Evolutionary conservation across 1,140 invertebrate species (phyloP).

Genomic region (Zaprionus capensis): DNA sequence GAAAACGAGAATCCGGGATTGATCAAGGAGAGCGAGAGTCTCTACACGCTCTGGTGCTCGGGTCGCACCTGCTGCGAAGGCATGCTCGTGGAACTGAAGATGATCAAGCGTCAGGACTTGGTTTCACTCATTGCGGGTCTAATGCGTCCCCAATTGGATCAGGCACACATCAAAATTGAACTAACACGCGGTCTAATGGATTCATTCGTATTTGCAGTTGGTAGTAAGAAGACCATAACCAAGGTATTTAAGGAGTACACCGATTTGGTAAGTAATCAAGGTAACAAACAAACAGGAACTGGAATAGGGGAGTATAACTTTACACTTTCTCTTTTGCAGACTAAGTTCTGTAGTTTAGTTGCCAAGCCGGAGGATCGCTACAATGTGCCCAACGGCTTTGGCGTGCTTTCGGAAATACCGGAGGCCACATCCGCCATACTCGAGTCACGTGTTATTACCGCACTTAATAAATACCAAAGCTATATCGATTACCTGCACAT

Average conservation of each 20-base stretch:
- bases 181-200: slow-evolving; percentile 96
- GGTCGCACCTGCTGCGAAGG: slow-evolving; percentile 97
- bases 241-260: slow-evolving; percentile 96
- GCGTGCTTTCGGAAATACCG: slow-evolving; percentile 94
- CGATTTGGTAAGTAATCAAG: slow-evolving; percentile 91
- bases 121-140: slow-evolving; percentile 93
- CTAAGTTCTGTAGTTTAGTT: slow-evolving; percentile 94
- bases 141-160: slow-evolving; percentile 94
- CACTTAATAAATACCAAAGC: slow-evolving; percentile 93
- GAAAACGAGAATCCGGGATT: slow-evolving; percentile 88
- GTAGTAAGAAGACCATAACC: slow-evolving; percentile 93
- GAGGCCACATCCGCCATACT: slow-evolving; percentile 92
- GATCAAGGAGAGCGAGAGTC: slow-evolving; percentile 97
- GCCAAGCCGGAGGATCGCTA: slow-evolving; percentile 94
- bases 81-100: slow-evolving; percentile 97
- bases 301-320: background rate
- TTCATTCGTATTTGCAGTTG: slow-evolving; percentile 96
- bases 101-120: slow-evolving; percentile 98
- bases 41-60: slow-evolving; percentile 98
- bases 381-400: slow-evolving; percentile 92
- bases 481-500: slow-evolving; percentile 98
- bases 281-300: no score
- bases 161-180: slow-evolving; percentile 93
- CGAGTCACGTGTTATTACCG: slow-evolving; percentile 92
- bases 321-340: slow-evolving; percentile 85